Conservation (phyloP, 1,140 invertebrate species). For the Conus betulinus region DNA sequence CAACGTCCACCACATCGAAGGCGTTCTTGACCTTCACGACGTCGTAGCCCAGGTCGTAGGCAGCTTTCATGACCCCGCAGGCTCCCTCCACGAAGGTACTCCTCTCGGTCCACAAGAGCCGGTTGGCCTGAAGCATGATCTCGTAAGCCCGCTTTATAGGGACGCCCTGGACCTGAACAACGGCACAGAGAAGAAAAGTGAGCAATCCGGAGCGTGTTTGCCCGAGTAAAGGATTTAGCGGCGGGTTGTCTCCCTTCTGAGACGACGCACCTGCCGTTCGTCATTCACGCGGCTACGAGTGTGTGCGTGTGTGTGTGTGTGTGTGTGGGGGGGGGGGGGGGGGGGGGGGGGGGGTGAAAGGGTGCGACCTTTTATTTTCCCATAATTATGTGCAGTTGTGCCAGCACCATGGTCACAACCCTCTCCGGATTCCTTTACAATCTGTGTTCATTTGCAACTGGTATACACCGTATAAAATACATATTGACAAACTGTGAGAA, state of each 20-base stretch:
- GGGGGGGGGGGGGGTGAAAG: too few relatives aligned
- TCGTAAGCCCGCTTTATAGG: slow-evolving; percentile 45
- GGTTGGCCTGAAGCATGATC: slow-evolving; percentile 54
- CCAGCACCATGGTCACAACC: too few relatives aligned
- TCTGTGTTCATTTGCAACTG: too few relatives aligned
- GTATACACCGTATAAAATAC: too few relatives aligned
- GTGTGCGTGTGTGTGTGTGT: too few relatives aligned
- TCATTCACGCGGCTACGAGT: too few relatives aligned
- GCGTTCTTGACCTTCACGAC: slow-evolving; percentile 23
- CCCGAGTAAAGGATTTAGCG: too few relatives aligned
- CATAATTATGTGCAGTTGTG: too few relatives aligned
- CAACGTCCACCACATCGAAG: slow-evolving; percentile 47
- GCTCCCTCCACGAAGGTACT: slow-evolving; percentile 48
- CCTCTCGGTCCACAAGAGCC: slow-evolving; percentile 49
- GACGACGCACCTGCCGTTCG: background rate
- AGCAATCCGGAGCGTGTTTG: background rate
- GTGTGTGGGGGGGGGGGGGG: too few relatives aligned
- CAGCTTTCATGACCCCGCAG: slow-evolving; percentile 56
- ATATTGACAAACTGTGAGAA: too few relatives aligned
- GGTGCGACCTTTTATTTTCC: too few relatives aligned
- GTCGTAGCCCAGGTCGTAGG: slow-evolving; percentile 51
- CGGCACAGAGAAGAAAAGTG: background rate
- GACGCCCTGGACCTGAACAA: slow-evolving; percentile 12
- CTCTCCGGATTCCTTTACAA: too few relatives aligned
- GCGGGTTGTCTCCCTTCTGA: background rate